Base-by-base conservation (phyloP, 2,797 vertebrate species). In the Anas capensis region DNA sequence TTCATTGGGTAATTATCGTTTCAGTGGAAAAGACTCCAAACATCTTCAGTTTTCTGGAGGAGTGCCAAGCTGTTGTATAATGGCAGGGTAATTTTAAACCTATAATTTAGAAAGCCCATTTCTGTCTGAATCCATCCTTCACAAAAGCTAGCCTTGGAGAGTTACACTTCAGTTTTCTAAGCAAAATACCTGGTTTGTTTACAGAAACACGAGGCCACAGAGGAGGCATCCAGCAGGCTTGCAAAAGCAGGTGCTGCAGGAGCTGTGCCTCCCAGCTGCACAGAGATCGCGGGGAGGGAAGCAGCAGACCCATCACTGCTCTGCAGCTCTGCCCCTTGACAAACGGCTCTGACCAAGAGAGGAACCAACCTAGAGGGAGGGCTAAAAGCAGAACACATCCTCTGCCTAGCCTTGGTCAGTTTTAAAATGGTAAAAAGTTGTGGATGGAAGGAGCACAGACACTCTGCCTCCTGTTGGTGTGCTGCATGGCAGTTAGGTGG, bases 21-120 rank as follows among this genome's bases (percentile, higher is more conserved):
- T 94, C 76, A 60, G 68, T 42, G 60, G 72, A 95, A 91, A 90
- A 85, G 40, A 72, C 94, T 93, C 90, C 94, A 94, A 96, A 88
- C 0, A 0, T 81, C 93, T 88, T 57, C n/a, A 46, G 73, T 40
- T 72, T 84, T 60, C 83, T 93, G 92, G 93, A 93, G 66, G 42
- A 72, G 31, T 2, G 94, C 95, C 96, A 95, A 84, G 38, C 60
- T 49, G 62, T 87, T 95, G 83, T 80, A 93, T 93, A 95, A 95
- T 38, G 54, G 33, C 24, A 46, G 49, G 69, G 69, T 73, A 83
- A 72, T 44, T 62, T 72, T 42, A 83, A 60, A 64, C 38, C 51
- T 49, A 17, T 51, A 71, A 60, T 82, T 42, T 49, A 87, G 75
- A 77, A 79, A 90, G 64, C 26, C 46, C 73, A 90, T 90, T 95